A percentile compares a stretch with the other conserved stretches of the same genome.
These are phyloP conservation scores for Pelagia noctiluca DNA, from an alignment of 30 jellyfish, hydroid and myxozoan species.

Conservation along the genomic window DNA sequence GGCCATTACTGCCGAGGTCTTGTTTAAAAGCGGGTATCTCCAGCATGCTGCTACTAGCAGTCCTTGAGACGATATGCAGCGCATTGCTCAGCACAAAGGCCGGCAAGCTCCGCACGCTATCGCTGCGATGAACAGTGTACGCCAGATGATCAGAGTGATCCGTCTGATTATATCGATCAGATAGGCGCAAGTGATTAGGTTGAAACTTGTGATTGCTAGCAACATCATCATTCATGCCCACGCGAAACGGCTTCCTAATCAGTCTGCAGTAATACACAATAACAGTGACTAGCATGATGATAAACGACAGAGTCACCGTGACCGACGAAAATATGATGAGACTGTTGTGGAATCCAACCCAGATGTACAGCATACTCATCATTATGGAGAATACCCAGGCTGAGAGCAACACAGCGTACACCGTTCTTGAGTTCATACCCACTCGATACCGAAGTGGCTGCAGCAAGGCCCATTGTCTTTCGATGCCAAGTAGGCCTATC, in stretches of 20 bases:
- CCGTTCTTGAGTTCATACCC: slow-evolving; percentile 37
- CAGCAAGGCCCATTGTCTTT: slow-evolving; percentile 62
- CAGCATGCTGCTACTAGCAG: too few relatives aligned
- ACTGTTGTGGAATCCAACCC: slow-evolving; percentile 53
- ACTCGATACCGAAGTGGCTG: slow-evolving; percentile 65
- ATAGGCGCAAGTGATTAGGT: not conserved
- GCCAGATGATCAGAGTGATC: too few relatives aligned
- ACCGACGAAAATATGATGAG: slow-evolving; percentile 65
- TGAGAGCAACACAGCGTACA: slow-evolving; percentile 2
- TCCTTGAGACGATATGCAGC: too few relatives aligned
- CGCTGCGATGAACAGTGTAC: not conserved
- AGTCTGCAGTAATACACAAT: slow-evolving; percentile 41
- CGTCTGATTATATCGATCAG: too few relatives aligned
- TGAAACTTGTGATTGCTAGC: not conserved
- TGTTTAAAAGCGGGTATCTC: too few relatives aligned
- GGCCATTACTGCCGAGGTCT: too few relatives aligned
- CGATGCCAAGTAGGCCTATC: slow-evolving; percentile 65
- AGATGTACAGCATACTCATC: slow-evolving; percentile 44
- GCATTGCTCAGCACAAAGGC: too few relatives aligned
- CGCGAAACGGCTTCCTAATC: slow-evolving; percentile 32
- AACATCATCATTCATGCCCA: slow-evolving; percentile 1
- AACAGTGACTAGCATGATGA: slow-evolving; percentile 43
- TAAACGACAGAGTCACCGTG: slow-evolving; percentile 50
- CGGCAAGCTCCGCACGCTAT: too few relatives aligned
- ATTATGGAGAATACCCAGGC: slow-evolving; percentile 55